A percentile compares a stretch with the other conserved stretches of the same genome.
Conservation (phyloP, 1,140 invertebrate species). For the Theocolax elegans region DNA sequence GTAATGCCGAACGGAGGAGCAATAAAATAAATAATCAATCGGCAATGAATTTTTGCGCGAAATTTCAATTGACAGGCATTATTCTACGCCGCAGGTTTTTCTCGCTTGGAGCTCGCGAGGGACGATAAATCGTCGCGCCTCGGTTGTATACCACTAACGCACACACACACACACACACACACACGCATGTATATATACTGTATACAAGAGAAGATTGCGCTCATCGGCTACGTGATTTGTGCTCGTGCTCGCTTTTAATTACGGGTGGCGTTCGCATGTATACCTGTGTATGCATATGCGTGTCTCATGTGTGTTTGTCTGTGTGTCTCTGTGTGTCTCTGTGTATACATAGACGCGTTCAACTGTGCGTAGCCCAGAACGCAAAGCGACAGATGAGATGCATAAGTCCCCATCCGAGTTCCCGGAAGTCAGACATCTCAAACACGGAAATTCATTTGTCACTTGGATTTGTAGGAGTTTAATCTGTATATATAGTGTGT, state of each 20-base stretch:
- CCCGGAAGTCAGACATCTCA: slow-evolving; percentile 19
- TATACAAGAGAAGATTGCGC: too few species aligned
- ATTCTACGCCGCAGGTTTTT: neutral
- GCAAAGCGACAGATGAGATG: neutral
- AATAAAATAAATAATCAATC: slow-evolving; percentile 34
- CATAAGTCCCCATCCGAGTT: neutral
- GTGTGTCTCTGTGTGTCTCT: neutral
- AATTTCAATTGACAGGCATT: slow-evolving; percentile 14
- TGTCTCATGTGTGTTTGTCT: neutral
- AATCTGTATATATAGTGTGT: too few species aligned
- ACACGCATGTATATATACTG: too few species aligned
- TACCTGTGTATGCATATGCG: too few species aligned
- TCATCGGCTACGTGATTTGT: neutral
- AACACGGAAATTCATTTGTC: too few species aligned
- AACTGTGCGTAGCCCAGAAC: too few species aligned
- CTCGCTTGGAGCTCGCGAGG: too few species aligned
- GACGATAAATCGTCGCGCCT: slow-evolving; percentile 17
- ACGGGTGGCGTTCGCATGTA: neutral
- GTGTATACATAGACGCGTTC: too few species aligned
- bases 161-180: too few species aligned
- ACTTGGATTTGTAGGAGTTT: too few species aligned
- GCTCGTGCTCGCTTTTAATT: neutral
- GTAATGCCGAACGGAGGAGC: neutral
- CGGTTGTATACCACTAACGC: too few species aligned
- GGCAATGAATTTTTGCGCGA: slow-evolving; percentile 4